Evolutionary conservation across 1,140 invertebrate genomes (phyloP), one percentile per base, ranked within the genome.

Genomic region (Tetramorium parvispinum): DNA sequence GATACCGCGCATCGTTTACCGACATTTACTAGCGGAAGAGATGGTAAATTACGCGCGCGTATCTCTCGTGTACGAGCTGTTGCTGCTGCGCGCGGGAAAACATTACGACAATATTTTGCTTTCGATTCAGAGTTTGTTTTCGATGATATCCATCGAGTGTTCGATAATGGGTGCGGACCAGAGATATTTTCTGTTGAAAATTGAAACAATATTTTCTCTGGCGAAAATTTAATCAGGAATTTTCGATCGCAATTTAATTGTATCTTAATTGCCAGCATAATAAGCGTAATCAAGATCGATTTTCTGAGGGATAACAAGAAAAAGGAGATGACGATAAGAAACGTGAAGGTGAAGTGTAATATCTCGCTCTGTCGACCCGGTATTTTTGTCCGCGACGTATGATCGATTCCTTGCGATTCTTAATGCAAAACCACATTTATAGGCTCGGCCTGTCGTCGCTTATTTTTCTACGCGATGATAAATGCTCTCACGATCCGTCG

Each of bases 381-480:
- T 57, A 71, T 82, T 68, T 81, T 73, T 83, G 53, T 32, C 40
- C 53, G 68, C 53, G 53, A 37, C 53, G 5, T 55, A 49, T 73
- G 79, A 83, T 83, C 79, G 79, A 83, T 82, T 73, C 13, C 79
- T 21, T 13, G 18, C 51, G 46, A 59, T 83, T 61, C 68, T 61
- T 75, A 73, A 83, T 46, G 68, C 79, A 59, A 82, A 68, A 46
- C 51, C 53, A 18, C 79, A 21, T 46, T 70, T 68, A 70, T 61
- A 59, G 79, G 79, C 68, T 59, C 68, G 55, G 18, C 53, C 68
- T 63, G 79, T 73, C 66, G 24, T 8, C 18, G n/a, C 24, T 46
- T 75, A 83, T 83, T 83, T 83, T 83, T 83, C 68, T 59, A 61
- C 51, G 40, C 24, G 79, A 73, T 83, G 79, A 83, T 83, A 83